phyloP scores from a whole-genome alignment of 2,113 vertebrate genomes.

The Sturnira hondurensis region DNA sequence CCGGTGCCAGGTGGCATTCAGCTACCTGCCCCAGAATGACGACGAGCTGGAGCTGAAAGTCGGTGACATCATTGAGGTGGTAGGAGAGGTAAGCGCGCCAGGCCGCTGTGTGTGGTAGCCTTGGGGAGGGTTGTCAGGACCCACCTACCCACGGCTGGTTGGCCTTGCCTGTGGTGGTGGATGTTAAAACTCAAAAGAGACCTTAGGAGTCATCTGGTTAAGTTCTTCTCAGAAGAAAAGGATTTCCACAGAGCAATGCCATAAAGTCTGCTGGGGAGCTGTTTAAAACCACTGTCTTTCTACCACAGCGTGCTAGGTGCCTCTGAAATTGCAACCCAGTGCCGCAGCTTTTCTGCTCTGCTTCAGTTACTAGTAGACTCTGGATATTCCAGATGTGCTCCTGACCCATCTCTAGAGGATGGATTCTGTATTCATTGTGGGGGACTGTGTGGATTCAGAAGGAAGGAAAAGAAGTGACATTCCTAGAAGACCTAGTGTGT shows the following conservation, averaged over 20 bases:
- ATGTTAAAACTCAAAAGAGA: neutral
- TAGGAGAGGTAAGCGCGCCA: conserved; percentile 88
- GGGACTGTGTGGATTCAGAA: neutral
- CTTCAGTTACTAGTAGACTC: neutral
- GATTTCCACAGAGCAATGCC: neutral
- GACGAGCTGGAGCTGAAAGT: conserved; percentile 97
- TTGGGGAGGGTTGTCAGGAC: neutral
- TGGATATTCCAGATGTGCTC: neutral
- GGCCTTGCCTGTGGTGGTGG: neutral
- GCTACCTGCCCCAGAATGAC: conserved; percentile 97
- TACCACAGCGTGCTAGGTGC: neutral
- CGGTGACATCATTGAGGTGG: conserved; percentile 94
- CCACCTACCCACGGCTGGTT: neutral
- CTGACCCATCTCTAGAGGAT: neutral
- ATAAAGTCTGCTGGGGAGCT: neutral
- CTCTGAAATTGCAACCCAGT: neutral
- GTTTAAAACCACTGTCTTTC: conserved; percentile 2
- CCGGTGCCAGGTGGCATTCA: conserved; percentile 96
- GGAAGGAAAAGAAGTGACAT: neutral
- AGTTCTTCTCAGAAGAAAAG: neutral
- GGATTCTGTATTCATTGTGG: neutral
- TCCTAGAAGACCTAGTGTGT: conserved; percentile 18
- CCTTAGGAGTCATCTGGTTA: neutral
- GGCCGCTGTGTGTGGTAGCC: neutral
- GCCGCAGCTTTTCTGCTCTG: neutral